Conservation (phyloP, 1,140 invertebrate species). For the Drosophila sucinea region DNA sequence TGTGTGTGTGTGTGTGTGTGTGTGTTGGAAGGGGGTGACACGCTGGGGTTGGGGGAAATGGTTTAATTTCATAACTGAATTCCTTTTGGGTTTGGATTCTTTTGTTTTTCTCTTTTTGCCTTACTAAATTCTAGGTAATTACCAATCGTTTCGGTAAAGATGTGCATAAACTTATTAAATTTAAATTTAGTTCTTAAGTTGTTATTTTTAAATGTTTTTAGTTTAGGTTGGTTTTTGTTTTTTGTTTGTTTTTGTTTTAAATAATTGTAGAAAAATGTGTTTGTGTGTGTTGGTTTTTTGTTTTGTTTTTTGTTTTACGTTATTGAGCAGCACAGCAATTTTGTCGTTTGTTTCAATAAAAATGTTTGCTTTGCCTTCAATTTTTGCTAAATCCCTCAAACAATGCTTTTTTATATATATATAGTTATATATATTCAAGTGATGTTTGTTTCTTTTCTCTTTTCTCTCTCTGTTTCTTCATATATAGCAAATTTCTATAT, state of each 20-base stretch:
- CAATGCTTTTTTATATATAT: slow-evolving; percentile 43
- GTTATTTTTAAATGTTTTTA: slow-evolving; percentile 50
- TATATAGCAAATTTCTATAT: slow-evolving; percentile 13
- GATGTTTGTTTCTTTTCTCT: slow-evolving; percentile 43
- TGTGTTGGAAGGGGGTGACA: not conserved
- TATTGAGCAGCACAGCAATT: slow-evolving; percentile 82
- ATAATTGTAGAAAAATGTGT: slow-evolving; percentile 65
- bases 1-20: not conserved
- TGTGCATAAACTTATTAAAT: slow-evolving; percentile 71
- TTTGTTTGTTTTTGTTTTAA: slow-evolving; percentile 53
- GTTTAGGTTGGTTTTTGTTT: slow-evolving; percentile 36
- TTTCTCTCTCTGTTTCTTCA: slow-evolving; percentile 11
- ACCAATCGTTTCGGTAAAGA: slow-evolving; percentile 81
- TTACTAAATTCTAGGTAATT: slow-evolving; percentile 75
- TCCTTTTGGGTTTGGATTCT: not conserved
- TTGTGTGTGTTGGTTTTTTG: slow-evolving; percentile 26
- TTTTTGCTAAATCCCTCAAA: slow-evolving; percentile 52
- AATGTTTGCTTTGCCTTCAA: slow-evolving; percentile 74
- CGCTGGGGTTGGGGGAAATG: too few relatives aligned
- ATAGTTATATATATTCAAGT: slow-evolving; percentile 23
- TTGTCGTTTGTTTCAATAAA: slow-evolving; percentile 66
- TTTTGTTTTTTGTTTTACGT: slow-evolving; percentile 39
- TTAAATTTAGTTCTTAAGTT: slow-evolving; percentile 49
- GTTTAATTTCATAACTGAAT: slow-evolving; percentile 30
- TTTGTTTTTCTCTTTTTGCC: slow-evolving; percentile 35